A percentile compares a stretch with the other conserved stretches of the same genome.
phyloP scores from a whole-genome alignment of 2,888 invertebrate species.

The Caenorhabditis drosophilae region DNA sequence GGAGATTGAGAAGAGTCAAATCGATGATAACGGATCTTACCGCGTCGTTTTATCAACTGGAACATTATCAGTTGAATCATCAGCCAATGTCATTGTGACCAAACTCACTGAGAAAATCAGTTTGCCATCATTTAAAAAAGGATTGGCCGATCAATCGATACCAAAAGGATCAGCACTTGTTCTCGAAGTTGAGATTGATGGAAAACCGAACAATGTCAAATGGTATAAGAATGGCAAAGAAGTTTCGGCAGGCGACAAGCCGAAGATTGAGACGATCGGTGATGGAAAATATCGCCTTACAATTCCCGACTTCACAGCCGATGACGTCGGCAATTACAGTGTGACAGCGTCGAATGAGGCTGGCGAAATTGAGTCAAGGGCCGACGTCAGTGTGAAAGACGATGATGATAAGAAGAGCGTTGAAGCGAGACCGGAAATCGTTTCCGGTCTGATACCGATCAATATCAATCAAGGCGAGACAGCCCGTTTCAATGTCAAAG shows the following conservation, averaged over 20 bases:
- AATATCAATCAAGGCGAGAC: slow-evolving; percentile 83
- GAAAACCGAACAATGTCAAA: slow-evolving; percentile 77
- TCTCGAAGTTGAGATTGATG: slow-evolving; percentile 63
- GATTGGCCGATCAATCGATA: slow-evolving; percentile 67
- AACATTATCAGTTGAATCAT: slow-evolving; percentile 57
- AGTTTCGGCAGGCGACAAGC: slow-evolving; percentile 39
- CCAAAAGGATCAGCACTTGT: slow-evolving; percentile 55
- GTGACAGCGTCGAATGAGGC: slow-evolving; percentile 68
- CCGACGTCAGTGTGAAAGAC: slow-evolving; percentile 45
- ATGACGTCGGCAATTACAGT: slow-evolving; percentile 68
- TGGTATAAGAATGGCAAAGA: slow-evolving; percentile 75
- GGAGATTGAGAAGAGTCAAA: slow-evolving; percentile 46
- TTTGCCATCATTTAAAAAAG: slow-evolving; percentile 56
- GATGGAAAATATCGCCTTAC: slow-evolving; percentile 63
- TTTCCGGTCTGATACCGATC: slow-evolving; percentile 76
- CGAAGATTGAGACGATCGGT: slow-evolving; percentile 57
- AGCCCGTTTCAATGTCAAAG: slow-evolving; percentile 75
- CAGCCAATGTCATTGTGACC: slow-evolving; percentile 71
- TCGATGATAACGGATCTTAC: slow-evolving; percentile 50
- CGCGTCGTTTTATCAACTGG: slow-evolving; percentile 63
- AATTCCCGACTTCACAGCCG: slow-evolving; percentile 60
- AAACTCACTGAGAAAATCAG: slow-evolving; percentile 86
- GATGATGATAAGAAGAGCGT: slow-evolving; percentile 57
- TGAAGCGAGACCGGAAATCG: slow-evolving; percentile 69
- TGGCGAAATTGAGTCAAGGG: slow-evolving; percentile 65